Evolutionary conservation across 2,797 vertebrate species (phyloP).

Genomic region (Lithobates pipiens): DNA sequence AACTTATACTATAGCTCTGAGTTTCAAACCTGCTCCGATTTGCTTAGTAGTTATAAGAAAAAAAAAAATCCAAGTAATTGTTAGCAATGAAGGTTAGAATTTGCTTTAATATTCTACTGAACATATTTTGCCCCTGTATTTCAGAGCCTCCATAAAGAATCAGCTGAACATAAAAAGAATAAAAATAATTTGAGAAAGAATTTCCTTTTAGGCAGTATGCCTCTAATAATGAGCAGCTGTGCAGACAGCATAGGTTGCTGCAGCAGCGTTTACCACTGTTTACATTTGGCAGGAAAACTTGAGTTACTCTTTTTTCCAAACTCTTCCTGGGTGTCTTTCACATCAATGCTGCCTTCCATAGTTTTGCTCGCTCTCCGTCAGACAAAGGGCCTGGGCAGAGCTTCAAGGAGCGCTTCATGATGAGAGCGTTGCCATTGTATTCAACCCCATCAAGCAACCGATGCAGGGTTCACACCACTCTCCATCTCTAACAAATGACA

Average conservation of each 20-base stretch:
- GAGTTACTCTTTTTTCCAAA: conserved; percentile 40
- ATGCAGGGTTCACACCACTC: neutral
- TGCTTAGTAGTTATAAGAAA: neutral
- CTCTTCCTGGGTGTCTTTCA: conserved; percentile 36
- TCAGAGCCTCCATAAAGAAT: neutral
- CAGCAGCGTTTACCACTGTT: conserved; percentile 33
- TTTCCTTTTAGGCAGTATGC: neutral
- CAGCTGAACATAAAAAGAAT: neutral
- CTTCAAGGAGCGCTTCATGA: conserved; percentile 11
- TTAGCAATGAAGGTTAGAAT: too few relatives aligned
- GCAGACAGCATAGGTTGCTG: conserved; percentile 4
- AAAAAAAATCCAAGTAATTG: too few relatives aligned
- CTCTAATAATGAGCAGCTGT: neutral
- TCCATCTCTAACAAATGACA: neutral
- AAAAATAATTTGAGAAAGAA: neutral
- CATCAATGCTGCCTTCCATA: conserved; percentile 11
- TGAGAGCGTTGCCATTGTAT: conserved; percentile 24
- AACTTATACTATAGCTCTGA: neutral
- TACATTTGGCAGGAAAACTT: conserved; percentile 40
- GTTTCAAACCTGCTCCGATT: neutral
- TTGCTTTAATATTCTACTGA: too few relatives aligned
- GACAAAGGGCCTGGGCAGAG: conserved; percentile 51
- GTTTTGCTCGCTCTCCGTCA: conserved; percentile 3
- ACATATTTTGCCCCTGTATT: too few relatives aligned
- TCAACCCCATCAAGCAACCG: neutral